Base-by-base conservation (phyloP, 2,888 invertebrate genomes). In the Isoperla grammatica region DNA sequence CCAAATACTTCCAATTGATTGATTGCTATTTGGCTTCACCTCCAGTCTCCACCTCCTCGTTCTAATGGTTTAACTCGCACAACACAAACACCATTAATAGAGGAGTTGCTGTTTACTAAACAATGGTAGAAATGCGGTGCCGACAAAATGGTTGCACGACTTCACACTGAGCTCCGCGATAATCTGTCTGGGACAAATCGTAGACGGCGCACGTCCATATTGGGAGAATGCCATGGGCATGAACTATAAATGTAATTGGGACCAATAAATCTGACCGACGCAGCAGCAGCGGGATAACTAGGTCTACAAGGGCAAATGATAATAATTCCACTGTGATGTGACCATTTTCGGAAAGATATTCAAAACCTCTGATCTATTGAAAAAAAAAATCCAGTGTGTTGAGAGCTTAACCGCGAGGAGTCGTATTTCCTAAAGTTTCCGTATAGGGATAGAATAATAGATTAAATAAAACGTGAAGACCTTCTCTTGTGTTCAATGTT, bases 221-320 rank as follows among this genome's bases (percentile, higher is more conserved):
- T 17, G 15, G 45, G 45, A 11, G 17, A 45, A 45, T 45, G 45
- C 45, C 17, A 40, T 40, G n/a, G n/a, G 42, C 45, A 19, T 45
- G 45, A 45, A 45, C 45, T 13, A 45, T 15, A 45, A n/a, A 45
- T 19, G 45, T 17, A 29, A 15, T 19, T 17, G 19, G 45, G 45
- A 45, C 17, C 45, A 45, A 45, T 45, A 45, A 45, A 45, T 45
- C 17, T 29, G 29, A 29, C 8, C 29, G 8, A 29, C 29, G 29
- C n/a, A 45, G 4, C 15, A 11, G 11, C n/a, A 45, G 35, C 53
- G 13, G 53, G 53, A 53, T 53, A 39, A 53, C 17, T 15, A n/a
- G n/a, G n/a, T n/a, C n/a, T 19, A 39, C 53, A 53, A 53, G 53
- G 53, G 53, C 53, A 53, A 17, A 53, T 15, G 53, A 53, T 37